Base-by-base conservation (phyloP, 1,140 invertebrate genomes). In the Oppia nitens region DNA sequence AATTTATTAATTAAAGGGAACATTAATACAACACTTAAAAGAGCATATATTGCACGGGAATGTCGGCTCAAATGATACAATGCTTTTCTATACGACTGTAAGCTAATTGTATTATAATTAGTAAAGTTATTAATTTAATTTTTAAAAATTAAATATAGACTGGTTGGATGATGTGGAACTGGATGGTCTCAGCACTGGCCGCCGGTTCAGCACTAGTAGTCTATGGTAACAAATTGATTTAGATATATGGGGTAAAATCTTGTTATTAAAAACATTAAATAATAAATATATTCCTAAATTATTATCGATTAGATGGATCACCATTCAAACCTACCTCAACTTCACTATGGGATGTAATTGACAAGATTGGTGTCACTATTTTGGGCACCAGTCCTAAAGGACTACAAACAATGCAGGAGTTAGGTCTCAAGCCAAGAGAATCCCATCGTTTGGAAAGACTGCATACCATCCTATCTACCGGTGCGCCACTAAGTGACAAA, bases 81-180 rank as follows among this genome's bases (percentile, higher is more conserved):
- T 80, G 59, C 68, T 79, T 21, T 80, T 78, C 66, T 80, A 78
- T 64, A 79, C 78, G 52, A 79, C 77, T 6, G 76, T 75, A 67
- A 70, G 70, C 12, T 6, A 20, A 50, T 12, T 9, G 4, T 40
- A n/a, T n/a, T n/a, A n/a, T n/a, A n/a, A n/a, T n/a, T n/a, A n/a
- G n/a, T n/a, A n/a, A n/a, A n/a, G n/a, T n/a, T n/a, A n/a, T n/a
- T n/a, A n/a, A n/a, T n/a, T n/a, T n/a, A n/a, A n/a, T 50, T 50
- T 20, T 9, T 26, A 6, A 53, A 53, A n/a, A n/a, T n/a, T n/a
- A n/a, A n/a, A n/a, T n/a, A 23, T 51, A 76, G 74, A 73, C 74
- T 47, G 78, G 78, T 25, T 80, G 78, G 79, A 80, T 80, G 77
- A 78, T 80, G 78, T 81, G 77, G 76, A 79, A 81, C 66, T 79